Percentiles rank a stretch among this genome's conserved stretches.
These are phyloP conservation scores for Rapana venosa DNA, from an alignment of 2,888 invertebrate species.

Conservation along the genomic window DNA sequence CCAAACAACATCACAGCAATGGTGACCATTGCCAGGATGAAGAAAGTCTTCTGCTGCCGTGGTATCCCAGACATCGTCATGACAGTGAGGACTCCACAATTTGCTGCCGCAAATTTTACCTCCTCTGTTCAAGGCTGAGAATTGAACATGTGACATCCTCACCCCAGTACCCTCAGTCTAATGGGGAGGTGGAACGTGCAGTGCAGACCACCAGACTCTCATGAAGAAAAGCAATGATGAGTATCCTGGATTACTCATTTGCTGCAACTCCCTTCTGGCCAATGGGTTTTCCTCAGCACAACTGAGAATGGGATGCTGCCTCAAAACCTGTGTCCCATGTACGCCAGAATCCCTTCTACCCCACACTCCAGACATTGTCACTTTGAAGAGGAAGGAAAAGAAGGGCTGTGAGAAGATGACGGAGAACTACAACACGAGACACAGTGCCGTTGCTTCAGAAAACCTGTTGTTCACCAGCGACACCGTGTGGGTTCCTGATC, in stretches of 20 bases:
- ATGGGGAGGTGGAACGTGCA: neutral
- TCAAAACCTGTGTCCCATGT: neutral
- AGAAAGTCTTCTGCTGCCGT: conserved; percentile 4
- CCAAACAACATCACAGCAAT: neutral
- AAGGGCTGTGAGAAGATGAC: neutral
- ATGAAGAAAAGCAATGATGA: neutral
- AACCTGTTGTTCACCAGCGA: neutral
- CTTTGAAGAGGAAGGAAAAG: neutral
- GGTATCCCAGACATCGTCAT: neutral
- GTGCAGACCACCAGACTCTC: neutral
- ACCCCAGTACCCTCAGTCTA: neutral
- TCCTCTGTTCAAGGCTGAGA: neutral
- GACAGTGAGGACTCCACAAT: neutral
- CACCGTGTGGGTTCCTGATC: neutral
- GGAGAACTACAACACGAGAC: neutral
- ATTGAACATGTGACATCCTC: neutral
- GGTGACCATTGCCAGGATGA: neutral
- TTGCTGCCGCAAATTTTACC: neutral
- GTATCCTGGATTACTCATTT: neutral
- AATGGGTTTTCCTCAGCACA: neutral
- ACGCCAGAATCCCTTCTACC: neutral
- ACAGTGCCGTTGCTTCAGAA: neutral
- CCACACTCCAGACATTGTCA: neutral
- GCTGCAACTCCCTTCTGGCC: neutral
- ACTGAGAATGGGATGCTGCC: neutral